Conservation (phyloP, 1,140 invertebrate species). For the Dryas iulia region DNA sequence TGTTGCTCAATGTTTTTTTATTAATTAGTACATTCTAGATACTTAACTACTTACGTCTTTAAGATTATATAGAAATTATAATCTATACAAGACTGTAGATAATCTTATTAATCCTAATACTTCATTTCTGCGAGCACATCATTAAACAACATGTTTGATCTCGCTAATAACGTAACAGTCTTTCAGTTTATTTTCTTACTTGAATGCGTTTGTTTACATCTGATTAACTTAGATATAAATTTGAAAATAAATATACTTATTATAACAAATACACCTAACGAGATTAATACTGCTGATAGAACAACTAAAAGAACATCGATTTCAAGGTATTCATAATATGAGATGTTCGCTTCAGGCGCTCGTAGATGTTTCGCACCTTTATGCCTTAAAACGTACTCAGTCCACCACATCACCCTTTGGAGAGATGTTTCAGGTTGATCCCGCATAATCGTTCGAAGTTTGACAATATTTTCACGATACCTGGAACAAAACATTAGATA, state of each 20-base stretch:
- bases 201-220: neutral
- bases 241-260: neutral
- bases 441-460: constrained; percentile 17
- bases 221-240: neutral
- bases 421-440: constrained; percentile 26
- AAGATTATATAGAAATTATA: no score
- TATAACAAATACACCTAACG: neutral
- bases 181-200: neutral
- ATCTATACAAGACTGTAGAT: no score
- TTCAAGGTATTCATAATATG: constrained; percentile 14
- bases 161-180: neutral
- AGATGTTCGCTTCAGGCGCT: constrained; percentile 18
- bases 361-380: constrained; percentile 17
- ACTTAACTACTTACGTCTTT: no score
- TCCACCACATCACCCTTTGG: constrained; percentile 28
- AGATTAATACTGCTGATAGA: neutral
- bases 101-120: no score
- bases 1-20: no score
- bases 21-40: no score
- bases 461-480: constrained; percentile 25
- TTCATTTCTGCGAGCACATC: neutral
- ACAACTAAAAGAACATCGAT: constrained; percentile 14
- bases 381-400: constrained; percentile 27
- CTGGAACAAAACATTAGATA: constrained; percentile 11
- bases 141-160: neutral